Evolutionary conservation across 2,888 invertebrate species (phyloP), one percentile per base, ranked within the genome.

Genomic region (Heteromurus nitidus): DNA sequence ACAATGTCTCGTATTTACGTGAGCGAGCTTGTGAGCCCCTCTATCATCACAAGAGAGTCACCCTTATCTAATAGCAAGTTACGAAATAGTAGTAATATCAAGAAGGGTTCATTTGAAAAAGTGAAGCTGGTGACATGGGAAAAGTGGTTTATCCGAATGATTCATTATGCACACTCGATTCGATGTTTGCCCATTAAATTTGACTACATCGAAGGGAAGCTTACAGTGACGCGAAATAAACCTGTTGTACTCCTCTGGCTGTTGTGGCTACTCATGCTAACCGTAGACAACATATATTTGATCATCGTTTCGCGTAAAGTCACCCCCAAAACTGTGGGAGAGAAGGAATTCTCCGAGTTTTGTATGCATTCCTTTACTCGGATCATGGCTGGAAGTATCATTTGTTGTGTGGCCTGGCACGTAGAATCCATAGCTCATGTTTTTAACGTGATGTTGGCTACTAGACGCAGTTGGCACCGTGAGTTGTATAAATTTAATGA

Each of bases 291-390:
- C n/a, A 50, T 30, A 28, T 68, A 68, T 18, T 24, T 68, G 26
- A 3, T 68, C 20, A 18, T 68, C 3, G 50, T 68, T 1, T 68
- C 68, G 16, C 3, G n/a, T 11, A 24, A 26, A 30, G 28, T 68
- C 1, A 2, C 9, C 16, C n/a, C 50, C 1, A 18, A 50, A 7
- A 9, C n/a, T n/a, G 50, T 50, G 11, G 50, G 50, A 50, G 50
- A 68, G 18, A 50, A 68, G 30, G 68, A 68, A 28, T 68, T 68
- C 18, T 9, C 28, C 2, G 30, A 68, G 28, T 68, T 68, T 50
- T 68, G 68, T 47, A 18, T 28, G n/a, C 68, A 68, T 18, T 50
- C 50, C 11, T 16, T 68, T 20, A 20, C 68, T 9, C n/a, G 68
- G 18, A 24, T 47, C 3, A 1, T 28, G 3, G 50, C 28, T 16